Evolutionary conservation across 2,888 invertebrate genomes (phyloP), one percentile per base, ranked within the genome.

Genomic region (Leptinotarsa peninsularis): DNA sequence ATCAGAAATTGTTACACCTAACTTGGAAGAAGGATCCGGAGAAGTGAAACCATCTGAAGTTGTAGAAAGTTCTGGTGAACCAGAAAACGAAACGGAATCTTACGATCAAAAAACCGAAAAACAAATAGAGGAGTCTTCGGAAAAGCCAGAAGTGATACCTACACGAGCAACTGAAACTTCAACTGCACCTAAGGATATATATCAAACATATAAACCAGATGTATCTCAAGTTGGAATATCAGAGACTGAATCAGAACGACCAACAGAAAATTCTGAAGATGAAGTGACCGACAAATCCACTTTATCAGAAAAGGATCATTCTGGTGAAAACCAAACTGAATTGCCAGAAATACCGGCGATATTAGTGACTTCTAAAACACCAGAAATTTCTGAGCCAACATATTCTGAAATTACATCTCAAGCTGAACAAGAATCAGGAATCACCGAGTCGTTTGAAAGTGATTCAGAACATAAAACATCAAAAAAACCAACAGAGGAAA

Each of bases 341-440:
- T 70, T 33, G 63, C 77, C 81, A 49, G 77, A 77, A 27, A 71
- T 70, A 66, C 67, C 78, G n/a, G 76, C 67, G 17, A 23, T 23
- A 23, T 17, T 17, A 43, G 7, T 52, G n/a, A 52, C 52, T 52
- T n/a, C 63, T 17, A 33, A 17, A 63, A 17, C 15, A 3, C 33
- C 33, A 17, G 27, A 33, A 63, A n/a, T 33, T n/a, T 33, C 63
- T n/a, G 60, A 63, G 5, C n/a, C 56, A 18, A 56, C 21, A 18
- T 18, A 21, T 56, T n/a, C 63, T 15, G 63, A 33, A 2, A 33
- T 43, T 17, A 49, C 79, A 58, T 72, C 60, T 69, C 60, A 71
- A 60, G 10, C 58, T 58, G 14, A 23, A 27, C 58, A 71, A 70
- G 18, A 71, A 69, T 58, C 60, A 60, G 69, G 58, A 71, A 43